phyloP scores from a whole-genome alignment of 2,113 vertebrate genomes.

The Fulmarus glacialis region DNA sequence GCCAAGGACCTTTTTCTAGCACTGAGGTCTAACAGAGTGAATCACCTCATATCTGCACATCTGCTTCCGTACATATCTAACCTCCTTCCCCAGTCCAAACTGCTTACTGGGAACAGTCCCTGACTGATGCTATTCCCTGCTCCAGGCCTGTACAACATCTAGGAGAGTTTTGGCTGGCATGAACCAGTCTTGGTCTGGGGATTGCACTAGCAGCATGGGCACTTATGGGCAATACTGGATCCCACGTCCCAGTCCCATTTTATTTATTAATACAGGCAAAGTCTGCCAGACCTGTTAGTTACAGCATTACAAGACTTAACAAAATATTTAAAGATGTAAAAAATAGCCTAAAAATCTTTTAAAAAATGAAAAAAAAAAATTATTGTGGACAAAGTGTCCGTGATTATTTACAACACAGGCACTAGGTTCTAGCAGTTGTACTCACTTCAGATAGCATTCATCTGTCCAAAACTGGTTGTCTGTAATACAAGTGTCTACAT shows the following conservation, averaged over 20 bases:
- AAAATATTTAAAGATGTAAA: background rate
- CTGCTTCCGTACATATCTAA: background rate
- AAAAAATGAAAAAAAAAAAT: no score
- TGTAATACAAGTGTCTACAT: background rate
- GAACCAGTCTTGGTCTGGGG: background rate
- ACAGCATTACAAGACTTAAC: fast-evolving
- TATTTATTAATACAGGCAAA: background rate
- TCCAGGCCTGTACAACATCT: background rate
- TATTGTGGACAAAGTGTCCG: background rate
- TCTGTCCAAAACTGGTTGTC: background rate
- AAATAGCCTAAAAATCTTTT: no score
- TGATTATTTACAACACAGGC: background rate
- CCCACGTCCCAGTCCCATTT: background rate
- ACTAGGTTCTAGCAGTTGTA: background rate
- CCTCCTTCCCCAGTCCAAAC: background rate
- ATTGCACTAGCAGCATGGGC: background rate
- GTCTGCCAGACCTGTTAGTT: background rate
- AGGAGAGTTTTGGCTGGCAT: background rate
- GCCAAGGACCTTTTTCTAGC: background rate
- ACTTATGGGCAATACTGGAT: background rate
- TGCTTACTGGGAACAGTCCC: background rate
- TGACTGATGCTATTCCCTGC: background rate
- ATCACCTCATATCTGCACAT: background rate
- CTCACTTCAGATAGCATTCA: background rate
- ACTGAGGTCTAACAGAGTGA: background rate